These are phyloP conservation scores for Takifugu flavidus DNA, from an alignment of 2,113 vertebrate genomes.

Conservation along the genomic window DNA sequence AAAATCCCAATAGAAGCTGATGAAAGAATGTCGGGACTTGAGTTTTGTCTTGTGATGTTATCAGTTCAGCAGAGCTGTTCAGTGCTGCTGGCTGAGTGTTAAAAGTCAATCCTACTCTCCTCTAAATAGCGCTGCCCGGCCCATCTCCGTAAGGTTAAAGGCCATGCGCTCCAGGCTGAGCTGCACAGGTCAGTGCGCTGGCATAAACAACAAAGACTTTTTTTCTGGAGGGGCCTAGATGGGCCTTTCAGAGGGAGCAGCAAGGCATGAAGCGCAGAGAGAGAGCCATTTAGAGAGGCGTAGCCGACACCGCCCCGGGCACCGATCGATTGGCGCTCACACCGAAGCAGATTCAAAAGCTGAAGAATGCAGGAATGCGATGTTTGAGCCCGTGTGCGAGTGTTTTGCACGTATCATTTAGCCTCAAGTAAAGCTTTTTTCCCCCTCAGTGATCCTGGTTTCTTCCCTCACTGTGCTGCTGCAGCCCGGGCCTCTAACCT, in stretches of 20 bases:
- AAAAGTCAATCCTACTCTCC: slow-evolving; percentile 26
- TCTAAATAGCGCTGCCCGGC: slow-evolving; percentile 28
- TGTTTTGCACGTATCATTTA: slow-evolving; percentile 15
- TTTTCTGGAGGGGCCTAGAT: slow-evolving; percentile 51
- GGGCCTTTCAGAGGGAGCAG: slow-evolving; percentile 62
- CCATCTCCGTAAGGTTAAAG: slow-evolving; percentile 61
- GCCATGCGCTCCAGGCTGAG: slow-evolving; percentile 37
- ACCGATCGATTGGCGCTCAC: slow-evolving; percentile 30
- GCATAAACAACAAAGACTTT: slow-evolving; percentile 62
- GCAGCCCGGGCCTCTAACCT: slow-evolving; percentile 31
- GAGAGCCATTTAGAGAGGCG: slow-evolving; percentile 26
- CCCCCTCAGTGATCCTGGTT: slow-evolving; percentile 1
- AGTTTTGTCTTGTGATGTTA: slow-evolving; percentile 4
- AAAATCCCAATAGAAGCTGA: slow-evolving; percentile 2
- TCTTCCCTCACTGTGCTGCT: slow-evolving; percentile 5
- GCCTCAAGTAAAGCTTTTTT: slow-evolving; percentile 6
- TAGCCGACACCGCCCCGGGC: slow-evolving; percentile 24
- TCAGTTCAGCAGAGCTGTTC: slow-evolving; percentile 23
- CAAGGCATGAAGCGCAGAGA: slow-evolving; percentile 57
- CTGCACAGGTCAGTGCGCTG: slow-evolving; percentile 64
- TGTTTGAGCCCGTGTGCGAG: slow-evolving; percentile 36
- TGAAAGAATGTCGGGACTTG: slow-evolving; percentile 8
- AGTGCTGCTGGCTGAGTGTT: slow-evolving; percentile 32
- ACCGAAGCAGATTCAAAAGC: slow-evolving; percentile 33
- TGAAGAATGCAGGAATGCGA: slow-evolving; percentile 52